These are phyloP conservation scores for Ceratoteleas bidentatus DNA, from an alignment of 1,140 invertebrate species.

Conservation along the genomic window DNA sequence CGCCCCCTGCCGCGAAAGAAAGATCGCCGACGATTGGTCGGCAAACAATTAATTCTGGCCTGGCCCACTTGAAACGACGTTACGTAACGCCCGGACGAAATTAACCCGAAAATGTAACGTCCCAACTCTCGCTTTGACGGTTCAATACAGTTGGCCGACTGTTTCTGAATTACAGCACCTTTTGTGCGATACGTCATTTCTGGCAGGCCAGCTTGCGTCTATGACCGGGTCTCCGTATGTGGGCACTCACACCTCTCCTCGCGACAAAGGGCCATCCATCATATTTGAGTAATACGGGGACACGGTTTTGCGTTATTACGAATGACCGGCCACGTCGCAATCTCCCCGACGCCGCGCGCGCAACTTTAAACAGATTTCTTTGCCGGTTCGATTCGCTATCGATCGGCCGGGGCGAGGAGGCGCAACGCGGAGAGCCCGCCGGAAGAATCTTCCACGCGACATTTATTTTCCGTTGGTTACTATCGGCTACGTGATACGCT, in stretches of 20 bases:
- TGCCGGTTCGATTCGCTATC: slow-evolving; percentile 44
- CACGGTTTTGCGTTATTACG: slow-evolving; percentile 73
- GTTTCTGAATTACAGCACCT: slow-evolving; percentile 63
- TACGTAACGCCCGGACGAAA: slow-evolving; percentile 22
- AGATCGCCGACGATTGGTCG: slow-evolving; percentile 9
- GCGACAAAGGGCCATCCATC: slow-evolving; percentile 73
- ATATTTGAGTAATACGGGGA: slow-evolving; percentile 76
- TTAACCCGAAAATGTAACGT: slow-evolving; percentile 41
- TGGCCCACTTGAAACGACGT: slow-evolving; percentile 6
- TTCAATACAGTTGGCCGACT: slow-evolving; percentile 48
- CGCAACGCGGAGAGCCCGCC: slow-evolving; percentile 26
- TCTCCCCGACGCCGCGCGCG: slow-evolving; percentile 22
- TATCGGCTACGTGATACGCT: slow-evolving; percentile 58
- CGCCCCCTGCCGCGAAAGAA: background rate
- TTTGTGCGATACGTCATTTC: slow-evolving; percentile 66
- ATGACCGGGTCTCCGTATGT: slow-evolving; percentile 47
- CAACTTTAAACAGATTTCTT: slow-evolving; percentile 64
- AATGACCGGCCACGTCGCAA: slow-evolving; percentile 48
- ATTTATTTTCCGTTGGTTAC: slow-evolving; percentile 66
- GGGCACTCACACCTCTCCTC: slow-evolving; percentile 41
- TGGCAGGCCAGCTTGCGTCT: slow-evolving; percentile 57
- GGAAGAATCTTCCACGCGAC: slow-evolving; percentile 55
- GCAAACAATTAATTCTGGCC: background rate
- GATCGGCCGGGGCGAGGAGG: slow-evolving; percentile 14
- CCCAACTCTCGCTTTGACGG: slow-evolving; percentile 22